A percentile compares a stretch with the other conserved stretches of the same genome.
phyloP scores from a whole-genome alignment of 2,797 vertebrate genomes.

The Cirrhinus molitorella region DNA sequence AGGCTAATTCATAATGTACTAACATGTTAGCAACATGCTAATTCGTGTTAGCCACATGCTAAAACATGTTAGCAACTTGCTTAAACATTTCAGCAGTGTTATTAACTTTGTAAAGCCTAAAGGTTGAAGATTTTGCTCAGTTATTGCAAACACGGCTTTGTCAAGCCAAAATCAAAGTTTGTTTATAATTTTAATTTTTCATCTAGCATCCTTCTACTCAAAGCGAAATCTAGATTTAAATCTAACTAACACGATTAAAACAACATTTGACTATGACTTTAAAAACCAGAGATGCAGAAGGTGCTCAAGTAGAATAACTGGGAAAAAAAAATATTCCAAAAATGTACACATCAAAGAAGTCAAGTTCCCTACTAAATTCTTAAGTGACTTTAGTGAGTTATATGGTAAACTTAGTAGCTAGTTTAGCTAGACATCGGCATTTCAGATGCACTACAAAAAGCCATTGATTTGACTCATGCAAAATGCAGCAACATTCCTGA shows the following conservation, averaged over 20 bases:
- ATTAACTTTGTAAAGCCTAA: no score
- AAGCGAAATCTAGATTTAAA: background rate
- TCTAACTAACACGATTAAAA: no score
- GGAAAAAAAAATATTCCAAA: no score
- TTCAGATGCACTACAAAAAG: background rate
- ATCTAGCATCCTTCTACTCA: background rate
- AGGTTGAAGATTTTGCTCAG: no score
- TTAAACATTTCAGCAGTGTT: background rate
- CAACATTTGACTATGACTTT: no score
- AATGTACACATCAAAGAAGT: no score
- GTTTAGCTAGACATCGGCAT: background rate
- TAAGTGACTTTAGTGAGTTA: background rate
- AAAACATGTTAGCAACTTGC: no score
- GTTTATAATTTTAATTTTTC: background rate
- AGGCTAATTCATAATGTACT: no score
- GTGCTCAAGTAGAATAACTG: no score
- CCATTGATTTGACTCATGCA: constrained; percentile 36
- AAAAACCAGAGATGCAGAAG: no score
- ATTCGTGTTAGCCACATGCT: background rate
- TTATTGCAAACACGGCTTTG: no score
- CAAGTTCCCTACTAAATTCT: background rate
- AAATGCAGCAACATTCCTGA: background rate
- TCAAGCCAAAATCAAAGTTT: background rate
- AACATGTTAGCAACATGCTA: background rate
- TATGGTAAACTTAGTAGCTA: background rate